phyloP scores from a whole-genome alignment of 2,888 invertebrate species.

The Andrena bucephala region DNA sequence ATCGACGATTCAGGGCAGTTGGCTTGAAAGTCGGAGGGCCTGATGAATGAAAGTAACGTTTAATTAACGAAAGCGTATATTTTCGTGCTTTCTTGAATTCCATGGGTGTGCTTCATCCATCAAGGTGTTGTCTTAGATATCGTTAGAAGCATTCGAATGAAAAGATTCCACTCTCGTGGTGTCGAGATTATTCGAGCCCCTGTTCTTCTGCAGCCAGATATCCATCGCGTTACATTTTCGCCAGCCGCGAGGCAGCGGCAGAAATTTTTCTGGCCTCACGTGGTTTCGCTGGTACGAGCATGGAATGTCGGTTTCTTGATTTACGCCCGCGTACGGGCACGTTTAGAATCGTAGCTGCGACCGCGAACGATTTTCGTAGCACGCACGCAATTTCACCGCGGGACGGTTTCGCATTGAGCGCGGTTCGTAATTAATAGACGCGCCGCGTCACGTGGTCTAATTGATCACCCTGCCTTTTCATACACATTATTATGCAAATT shows the following conservation, averaged over 20 bases:
- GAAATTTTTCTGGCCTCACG: slow-evolving; percentile 3
- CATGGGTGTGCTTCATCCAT: too few species aligned
- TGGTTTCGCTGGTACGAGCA: slow-evolving; percentile 33
- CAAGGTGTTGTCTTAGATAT: too few species aligned
- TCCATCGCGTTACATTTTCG: slow-evolving; percentile 10
- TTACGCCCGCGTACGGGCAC: slow-evolving; percentile 10
- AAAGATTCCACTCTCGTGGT: neutral
- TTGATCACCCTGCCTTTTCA: slow-evolving; percentile 26
- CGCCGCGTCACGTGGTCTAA: slow-evolving; percentile 25
- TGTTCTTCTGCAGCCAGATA: neutral
- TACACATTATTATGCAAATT: slow-evolving; percentile 33
- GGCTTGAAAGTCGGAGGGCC: too few species aligned
- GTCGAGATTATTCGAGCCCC: neutral
- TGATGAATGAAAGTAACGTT: too few species aligned
- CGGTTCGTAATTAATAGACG: slow-evolving; percentile 9
- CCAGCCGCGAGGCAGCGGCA: neutral
- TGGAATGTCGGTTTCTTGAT: neutral
- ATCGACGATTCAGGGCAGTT: too few species aligned
- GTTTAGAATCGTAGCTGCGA: slow-evolving; percentile 9
- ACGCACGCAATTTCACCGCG: slow-evolving; percentile 11
- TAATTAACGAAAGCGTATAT: too few species aligned
- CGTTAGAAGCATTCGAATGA: too few species aligned
- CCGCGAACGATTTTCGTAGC: slow-evolving; percentile 25
- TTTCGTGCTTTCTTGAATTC: too few species aligned
- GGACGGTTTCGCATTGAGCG: neutral